phyloP scores from a whole-genome alignment of 2,797 vertebrate genomes.

The Threskiornis aethiopicus region DNA sequence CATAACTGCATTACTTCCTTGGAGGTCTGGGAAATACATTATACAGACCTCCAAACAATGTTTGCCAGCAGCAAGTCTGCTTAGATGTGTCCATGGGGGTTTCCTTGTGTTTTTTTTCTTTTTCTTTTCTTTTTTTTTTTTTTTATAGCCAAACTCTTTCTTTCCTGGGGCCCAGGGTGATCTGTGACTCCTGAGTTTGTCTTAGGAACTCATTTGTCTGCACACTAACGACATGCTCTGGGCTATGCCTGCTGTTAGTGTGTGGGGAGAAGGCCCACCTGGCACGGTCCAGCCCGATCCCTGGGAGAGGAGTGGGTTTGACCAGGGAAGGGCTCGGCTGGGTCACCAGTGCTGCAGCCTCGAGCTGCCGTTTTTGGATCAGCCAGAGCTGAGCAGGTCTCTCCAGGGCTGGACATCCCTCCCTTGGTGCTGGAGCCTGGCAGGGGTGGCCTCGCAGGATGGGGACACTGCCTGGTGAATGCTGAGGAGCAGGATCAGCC shows the following conservation, averaged over 20 bases:
- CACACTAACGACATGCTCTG: background rate
- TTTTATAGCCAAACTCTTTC: background rate
- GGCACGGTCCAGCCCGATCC: background rate
- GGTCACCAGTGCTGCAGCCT: background rate
- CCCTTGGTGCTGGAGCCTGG: background rate
- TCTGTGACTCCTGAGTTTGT: background rate
- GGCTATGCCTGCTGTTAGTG: background rate
- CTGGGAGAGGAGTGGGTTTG: background rate
- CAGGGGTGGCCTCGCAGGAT: fast-evolving
- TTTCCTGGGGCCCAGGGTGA: slow-evolving; percentile 16
- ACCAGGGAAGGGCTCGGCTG: background rate
- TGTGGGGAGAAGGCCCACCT: background rate
- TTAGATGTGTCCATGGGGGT: slow-evolving; percentile 56
- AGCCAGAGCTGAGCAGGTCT: background rate
- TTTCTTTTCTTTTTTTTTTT: background rate
- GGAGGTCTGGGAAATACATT: slow-evolving; percentile 67
- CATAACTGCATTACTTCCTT: slow-evolving; percentile 43
- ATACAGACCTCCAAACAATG: slow-evolving; percentile 57
- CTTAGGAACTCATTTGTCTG: background rate
- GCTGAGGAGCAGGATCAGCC: background rate
- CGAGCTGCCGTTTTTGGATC: fast-evolving
- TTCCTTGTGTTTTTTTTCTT: background rate
- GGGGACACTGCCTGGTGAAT: background rate
- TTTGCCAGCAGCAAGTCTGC: slow-evolving; percentile 58
- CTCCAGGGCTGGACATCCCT: background rate